Base-by-base conservation (phyloP, 2,888 invertebrate species). In the Cephus runcator region DNA sequence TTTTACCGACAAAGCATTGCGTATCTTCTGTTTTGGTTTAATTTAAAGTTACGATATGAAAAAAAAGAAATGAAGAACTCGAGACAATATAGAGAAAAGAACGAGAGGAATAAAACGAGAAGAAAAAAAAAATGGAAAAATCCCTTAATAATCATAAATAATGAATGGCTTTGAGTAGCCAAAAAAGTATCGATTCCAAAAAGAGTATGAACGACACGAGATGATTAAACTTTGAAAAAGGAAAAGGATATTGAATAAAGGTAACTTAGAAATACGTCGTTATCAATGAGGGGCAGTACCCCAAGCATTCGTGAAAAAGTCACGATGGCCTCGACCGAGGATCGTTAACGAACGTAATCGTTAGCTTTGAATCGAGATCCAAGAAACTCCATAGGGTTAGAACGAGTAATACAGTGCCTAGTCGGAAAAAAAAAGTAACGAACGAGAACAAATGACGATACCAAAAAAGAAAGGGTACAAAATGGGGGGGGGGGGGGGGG, bases 331-430 rank as follows among this genome's bases (percentile, higher is more conserved):
- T 74, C 35, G 2, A n/a, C 11, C 6, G 4, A 40, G 82, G 86
- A 86, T 89, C 88, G 86, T 87, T 88, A 88, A 89, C 88, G 85
- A 85, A 84, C 85, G 86, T 88, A 89, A 89, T 89, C 88, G 88
- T 88, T 89, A 88, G 88, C 88, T 87, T 88, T 85, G 87, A 87
- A 81, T 81, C 79, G 76, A 79, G 77, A 79, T 77, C 78, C 79
- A 84, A 85, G 83, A 83, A 79, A 31, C 31, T 9, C 33, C 12
- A 9, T 12, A 71, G 33, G 71, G 12, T 31, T 12, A 71, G n/a
- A n/a, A 3, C 15, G 71, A 15, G 9, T 33, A 33, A 71, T 4
- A 3, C 31, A 31, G 31, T 23, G 9, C 9, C 56, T 23, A 2
- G 1, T 9, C 9, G 9, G 6, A 15, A 56, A 40, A 40, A 40